A percentile compares a stretch with the other conserved stretches of the same genome.
phyloP scores from a whole-genome alignment of 92 coral and sea anemone genomes.

The Zoanthus sociatus region DNA sequence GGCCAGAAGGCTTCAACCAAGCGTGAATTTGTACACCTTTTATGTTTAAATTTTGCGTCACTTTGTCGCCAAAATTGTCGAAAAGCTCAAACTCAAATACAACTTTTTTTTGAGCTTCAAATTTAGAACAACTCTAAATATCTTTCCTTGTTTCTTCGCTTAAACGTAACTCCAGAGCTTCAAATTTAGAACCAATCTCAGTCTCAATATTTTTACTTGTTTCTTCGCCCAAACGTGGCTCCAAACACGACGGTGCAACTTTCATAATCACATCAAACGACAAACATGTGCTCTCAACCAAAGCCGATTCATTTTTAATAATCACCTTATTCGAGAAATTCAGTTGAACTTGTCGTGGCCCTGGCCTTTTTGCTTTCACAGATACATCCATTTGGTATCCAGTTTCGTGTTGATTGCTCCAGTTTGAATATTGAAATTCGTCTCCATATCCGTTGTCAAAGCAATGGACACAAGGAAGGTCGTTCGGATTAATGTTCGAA shows the following conservation, averaged over 20 bases:
- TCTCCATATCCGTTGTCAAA: neutral
- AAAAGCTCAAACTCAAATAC: neutral
- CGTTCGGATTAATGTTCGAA: neutral
- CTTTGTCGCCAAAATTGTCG: neutral
- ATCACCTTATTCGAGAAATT: neutral
- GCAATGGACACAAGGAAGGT: neutral
- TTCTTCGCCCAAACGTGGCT: neutral
- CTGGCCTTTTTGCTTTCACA: neutral
- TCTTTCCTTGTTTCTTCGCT: neutral
- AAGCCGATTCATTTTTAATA: conserved; percentile 20
- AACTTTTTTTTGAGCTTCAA: conserved; percentile 46
- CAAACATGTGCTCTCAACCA: conserved; percentile 19
- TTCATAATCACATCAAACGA: neutral
- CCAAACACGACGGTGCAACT: neutral
- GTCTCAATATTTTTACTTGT: neutral
- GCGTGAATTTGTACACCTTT: neutral
- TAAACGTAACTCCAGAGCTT: neutral
- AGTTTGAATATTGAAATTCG: neutral
- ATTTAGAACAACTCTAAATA: neutral
- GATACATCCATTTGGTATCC: neutral
- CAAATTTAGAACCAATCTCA: no score
- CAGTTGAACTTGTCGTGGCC: neutral
- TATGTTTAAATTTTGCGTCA: neutral
- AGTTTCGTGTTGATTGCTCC: neutral
- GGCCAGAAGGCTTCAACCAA: neutral